phyloP scores from a whole-genome alignment of 2,888 invertebrate species.

The Therioaphis trifolii region DNA sequence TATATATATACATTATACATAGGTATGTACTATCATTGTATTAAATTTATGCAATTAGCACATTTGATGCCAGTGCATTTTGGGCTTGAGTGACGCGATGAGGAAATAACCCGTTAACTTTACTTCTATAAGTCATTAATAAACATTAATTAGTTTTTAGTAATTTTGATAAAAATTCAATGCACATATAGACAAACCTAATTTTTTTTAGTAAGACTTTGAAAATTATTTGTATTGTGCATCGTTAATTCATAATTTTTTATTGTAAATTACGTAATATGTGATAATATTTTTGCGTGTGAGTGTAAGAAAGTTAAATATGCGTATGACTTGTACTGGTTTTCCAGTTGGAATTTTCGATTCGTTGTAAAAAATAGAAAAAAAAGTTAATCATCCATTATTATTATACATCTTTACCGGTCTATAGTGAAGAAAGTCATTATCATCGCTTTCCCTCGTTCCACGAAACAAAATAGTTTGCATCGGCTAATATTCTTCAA shows the following conservation, averaged over 20 bases:
- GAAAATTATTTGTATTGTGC: neutral
- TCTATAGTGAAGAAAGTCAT: constrained; percentile 59
- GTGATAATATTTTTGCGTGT: neutral
- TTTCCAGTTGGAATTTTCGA: constrained; percentile 50
- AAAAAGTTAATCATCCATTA: constrained; percentile 58
- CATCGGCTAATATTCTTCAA: constrained; percentile 32
- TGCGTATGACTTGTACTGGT: constrained; percentile 26
- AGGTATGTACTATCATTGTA: too few species aligned
- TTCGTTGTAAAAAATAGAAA: constrained; percentile 51
- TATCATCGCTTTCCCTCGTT: constrained; percentile 62
- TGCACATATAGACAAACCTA: too few species aligned
- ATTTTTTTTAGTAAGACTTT: too few species aligned
- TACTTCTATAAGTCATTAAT: too few species aligned
- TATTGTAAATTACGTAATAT: neutral
- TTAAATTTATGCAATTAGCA: too few species aligned
- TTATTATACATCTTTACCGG: constrained; percentile 42
- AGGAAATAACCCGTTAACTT: too few species aligned
- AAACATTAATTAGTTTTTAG: too few species aligned
- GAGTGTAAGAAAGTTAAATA: constrained; percentile 42
- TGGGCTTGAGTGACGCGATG: too few species aligned
- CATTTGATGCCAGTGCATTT: too few species aligned
- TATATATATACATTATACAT: too few species aligned
- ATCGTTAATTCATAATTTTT: neutral
- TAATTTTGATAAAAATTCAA: too few species aligned
- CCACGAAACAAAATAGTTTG: constrained; percentile 51